Percentiles rank a stretch among this genome's conserved stretches.
These are phyloP conservation scores for Pheucticus melanocephalus DNA, from an alignment of 2,113 vertebrate species.

Conservation along the genomic window DNA sequence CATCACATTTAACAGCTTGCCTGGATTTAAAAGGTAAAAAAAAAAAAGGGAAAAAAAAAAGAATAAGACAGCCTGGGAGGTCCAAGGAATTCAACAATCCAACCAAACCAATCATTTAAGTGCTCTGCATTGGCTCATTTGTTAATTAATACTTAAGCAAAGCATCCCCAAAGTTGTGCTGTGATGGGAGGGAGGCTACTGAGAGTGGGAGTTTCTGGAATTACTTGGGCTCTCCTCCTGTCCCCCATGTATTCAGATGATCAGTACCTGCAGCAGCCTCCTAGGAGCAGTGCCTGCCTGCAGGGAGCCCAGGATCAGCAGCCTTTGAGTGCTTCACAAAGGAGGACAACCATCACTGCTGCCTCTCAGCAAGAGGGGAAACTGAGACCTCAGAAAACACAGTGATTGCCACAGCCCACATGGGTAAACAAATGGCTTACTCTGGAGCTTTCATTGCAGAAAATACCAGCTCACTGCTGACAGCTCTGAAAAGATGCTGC, in stretches of 20 bases:
- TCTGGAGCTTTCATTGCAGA: background rate
- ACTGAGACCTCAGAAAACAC: background rate
- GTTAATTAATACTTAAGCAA: constrained; percentile 62
- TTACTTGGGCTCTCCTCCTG: background rate
- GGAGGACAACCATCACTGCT: background rate
- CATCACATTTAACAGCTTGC: background rate
- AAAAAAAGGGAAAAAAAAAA: background rate
- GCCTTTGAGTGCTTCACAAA: background rate
- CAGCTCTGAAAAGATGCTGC: background rate
- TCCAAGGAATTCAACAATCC: background rate
- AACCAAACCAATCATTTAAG: constrained; percentile 20
- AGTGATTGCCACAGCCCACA: fast-evolving
- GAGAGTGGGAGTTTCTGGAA: background rate
- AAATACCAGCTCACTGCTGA: background rate
- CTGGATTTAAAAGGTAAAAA: background rate
- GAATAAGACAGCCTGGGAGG: background rate
- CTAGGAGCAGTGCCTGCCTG: background rate
- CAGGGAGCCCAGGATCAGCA: background rate
- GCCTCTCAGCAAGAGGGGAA: background rate
- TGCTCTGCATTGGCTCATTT: constrained; percentile 40
- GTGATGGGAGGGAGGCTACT: background rate
- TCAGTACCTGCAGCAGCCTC: fast-evolving
- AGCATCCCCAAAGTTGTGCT: background rate
- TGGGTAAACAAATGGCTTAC: background rate
- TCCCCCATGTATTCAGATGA: background rate